Conservation (phyloP, 2,797 vertebrate species). For the Crenichthys baileyi region DNA sequence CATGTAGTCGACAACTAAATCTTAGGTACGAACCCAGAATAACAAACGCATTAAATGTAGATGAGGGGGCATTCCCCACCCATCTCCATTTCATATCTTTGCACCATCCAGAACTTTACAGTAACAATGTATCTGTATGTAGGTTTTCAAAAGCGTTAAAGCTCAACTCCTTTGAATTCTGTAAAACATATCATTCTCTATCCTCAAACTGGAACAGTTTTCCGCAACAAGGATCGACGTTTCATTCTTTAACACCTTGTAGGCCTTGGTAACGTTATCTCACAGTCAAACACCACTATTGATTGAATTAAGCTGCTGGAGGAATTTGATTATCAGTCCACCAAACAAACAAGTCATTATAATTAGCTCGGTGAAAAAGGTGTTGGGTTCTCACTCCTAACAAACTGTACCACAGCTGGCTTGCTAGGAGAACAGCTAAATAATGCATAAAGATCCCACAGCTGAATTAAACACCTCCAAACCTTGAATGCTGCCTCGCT, state of each 20-base stretch:
- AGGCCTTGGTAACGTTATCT: constrained; percentile 7
- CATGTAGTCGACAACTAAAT: no score
- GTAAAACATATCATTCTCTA: not conserved
- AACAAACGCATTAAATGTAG: no score
- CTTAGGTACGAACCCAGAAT: no score
- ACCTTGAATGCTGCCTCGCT: constrained; percentile 20
- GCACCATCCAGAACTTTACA: not conserved
- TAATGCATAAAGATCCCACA: constrained; percentile 17
- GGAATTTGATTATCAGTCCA: constrained; percentile 17
- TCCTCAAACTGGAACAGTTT: not conserved
- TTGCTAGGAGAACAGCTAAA: not conserved
- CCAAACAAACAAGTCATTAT: constrained; percentile 14
- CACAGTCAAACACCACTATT: not conserved
- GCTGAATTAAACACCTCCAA: constrained; percentile 29
- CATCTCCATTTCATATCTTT: not conserved
- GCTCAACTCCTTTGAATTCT: not conserved
- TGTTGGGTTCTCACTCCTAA: not conserved
- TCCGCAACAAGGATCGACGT: not conserved
- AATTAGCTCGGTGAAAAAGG: constrained; percentile 17
- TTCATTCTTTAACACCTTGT: not conserved
- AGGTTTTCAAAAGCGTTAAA: not conserved
- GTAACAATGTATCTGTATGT: not conserved
- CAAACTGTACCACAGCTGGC: not conserved
- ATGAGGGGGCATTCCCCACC: no score
- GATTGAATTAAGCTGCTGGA: constrained; percentile 9